Percentiles rank a stretch among this genome's conserved stretches.
These are phyloP conservation scores for Microtus ochrogaster DNA, from an alignment of 2,113 vertebrate genomes.

Conservation along the genomic window DNA sequence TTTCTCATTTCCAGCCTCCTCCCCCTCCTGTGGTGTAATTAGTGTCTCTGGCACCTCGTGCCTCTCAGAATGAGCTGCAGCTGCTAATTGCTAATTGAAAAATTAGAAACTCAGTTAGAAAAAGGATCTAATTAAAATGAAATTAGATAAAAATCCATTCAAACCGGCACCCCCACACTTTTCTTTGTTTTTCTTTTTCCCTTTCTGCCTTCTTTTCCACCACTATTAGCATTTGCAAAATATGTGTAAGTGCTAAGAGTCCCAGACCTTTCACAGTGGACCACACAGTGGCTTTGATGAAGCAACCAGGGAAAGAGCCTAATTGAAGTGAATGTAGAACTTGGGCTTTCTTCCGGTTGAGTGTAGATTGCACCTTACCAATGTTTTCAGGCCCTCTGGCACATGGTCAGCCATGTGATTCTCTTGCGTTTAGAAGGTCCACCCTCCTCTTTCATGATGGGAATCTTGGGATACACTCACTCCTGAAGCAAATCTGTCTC, in stretches of 20 bases:
- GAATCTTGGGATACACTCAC: background rate
- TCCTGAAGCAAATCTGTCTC: background rate
- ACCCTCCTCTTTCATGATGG: background rate
- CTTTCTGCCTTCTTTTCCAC: slow-evolving; percentile 78
- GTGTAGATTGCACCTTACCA: background rate
- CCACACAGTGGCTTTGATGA: slow-evolving; percentile 71
- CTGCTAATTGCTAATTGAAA: slow-evolving; percentile 99
- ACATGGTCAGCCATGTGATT: background rate
- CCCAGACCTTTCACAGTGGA: slow-evolving; percentile 79
- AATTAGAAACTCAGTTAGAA: slow-evolving; percentile 98
- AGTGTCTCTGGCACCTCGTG: slow-evolving; percentile 92
- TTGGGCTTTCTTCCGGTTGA: background rate
- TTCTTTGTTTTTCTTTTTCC: slow-evolving; percentile 84
- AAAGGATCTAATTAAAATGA: slow-evolving; percentile 97
- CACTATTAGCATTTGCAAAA: slow-evolving; percentile 84
- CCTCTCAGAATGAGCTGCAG: slow-evolving; percentile 92
- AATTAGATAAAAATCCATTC: slow-evolving; percentile 94
- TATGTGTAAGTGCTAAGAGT: slow-evolving; percentile 82
- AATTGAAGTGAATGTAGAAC: background rate
- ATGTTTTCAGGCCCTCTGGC: background rate
- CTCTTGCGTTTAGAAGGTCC: background rate
- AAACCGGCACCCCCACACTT: slow-evolving; percentile 86
- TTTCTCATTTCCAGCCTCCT: slow-evolving; percentile 90
- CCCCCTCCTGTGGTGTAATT: slow-evolving; percentile 91
- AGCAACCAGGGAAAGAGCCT: background rate